Evolutionary conservation across 2,888 invertebrate genomes (phyloP).

Genomic region (Ormyrus rosae): DNA sequence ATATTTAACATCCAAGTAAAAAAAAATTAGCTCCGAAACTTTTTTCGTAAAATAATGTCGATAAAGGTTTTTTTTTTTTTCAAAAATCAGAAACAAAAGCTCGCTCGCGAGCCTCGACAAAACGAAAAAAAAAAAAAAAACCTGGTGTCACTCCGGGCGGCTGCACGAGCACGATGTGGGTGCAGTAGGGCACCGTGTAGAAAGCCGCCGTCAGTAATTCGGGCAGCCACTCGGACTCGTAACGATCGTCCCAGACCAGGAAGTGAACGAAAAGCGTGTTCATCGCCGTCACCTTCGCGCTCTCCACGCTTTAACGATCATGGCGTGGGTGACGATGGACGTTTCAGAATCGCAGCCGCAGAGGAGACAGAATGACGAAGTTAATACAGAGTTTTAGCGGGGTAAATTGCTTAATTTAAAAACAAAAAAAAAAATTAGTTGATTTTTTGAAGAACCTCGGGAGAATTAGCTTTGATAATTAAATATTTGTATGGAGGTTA

Average conservation of each 20-base stretch:
- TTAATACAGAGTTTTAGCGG: no score
- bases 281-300: slow-evolving; percentile 76
- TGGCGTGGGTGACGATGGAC: no score
- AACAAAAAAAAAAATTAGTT: no score
- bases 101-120: slow-evolving; percentile 14
- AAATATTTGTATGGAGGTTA: no score
- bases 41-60: no score
- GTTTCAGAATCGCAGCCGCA: no score
- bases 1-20: neutral
- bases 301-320: slow-evolving; percentile 70
- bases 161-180: slow-evolving; percentile 78
- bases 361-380: no score
- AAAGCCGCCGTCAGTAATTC: slow-evolving; percentile 77
- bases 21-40: neutral
- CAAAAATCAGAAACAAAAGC: no score
- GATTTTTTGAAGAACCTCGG: no score
- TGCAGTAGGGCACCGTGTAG: slow-evolving; percentile 77
- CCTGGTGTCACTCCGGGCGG: slow-evolving; percentile 74
- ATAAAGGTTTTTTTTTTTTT: no score
- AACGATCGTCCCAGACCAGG: slow-evolving; percentile 77
- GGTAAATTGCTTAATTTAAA: no score
- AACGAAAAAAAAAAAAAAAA: slow-evolving; percentile 58
- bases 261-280: slow-evolving; percentile 81
- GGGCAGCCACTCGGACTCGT: slow-evolving; percentile 71
- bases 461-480: no score